Evolutionary conservation across 2,888 invertebrate species (phyloP).

Genomic region (Aspidapion aeneum): DNA sequence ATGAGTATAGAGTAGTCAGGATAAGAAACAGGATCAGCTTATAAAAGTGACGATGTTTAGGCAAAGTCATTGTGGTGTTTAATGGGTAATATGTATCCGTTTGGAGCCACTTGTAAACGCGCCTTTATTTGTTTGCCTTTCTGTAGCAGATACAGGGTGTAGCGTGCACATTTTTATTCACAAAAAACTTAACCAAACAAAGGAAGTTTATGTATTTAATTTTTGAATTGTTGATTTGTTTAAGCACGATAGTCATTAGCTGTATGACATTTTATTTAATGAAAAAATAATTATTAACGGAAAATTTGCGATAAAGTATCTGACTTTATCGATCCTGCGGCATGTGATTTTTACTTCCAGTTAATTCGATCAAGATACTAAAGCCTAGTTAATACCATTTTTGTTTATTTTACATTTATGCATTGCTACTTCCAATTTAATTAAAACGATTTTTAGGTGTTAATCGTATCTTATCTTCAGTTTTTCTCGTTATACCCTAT

Average conservation of each 20-base stretch:
- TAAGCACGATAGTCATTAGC: too few species aligned
- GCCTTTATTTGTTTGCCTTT: conserved; percentile 17
- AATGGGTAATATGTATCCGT: neutral
- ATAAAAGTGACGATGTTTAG: conserved; percentile 10
- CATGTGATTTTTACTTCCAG: neutral
- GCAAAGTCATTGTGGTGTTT: conserved; percentile 17
- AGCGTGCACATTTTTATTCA: conserved; percentile 3
- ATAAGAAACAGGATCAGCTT: conserved; percentile 7
- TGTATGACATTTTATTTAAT: too few species aligned
- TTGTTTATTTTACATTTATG: neutral
- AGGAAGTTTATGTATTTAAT: too few species aligned
- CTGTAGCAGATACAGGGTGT: conserved; percentile 16
- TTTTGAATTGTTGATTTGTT: too few species aligned
- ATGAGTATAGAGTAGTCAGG: conserved; percentile 2
- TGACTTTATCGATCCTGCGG: too few species aligned
- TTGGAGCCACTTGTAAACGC: conserved; percentile 7
- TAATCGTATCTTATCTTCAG: too few species aligned
- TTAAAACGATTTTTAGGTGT: too few species aligned
- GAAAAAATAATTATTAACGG: too few species aligned
- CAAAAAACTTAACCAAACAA: conserved; percentile 4
- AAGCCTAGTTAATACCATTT: neutral
- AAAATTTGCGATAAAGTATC: too few species aligned
- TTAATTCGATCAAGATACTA: neutral
- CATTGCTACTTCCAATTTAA: neutral
- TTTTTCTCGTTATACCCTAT: too few species aligned